These are phyloP conservation scores for Tetraodon nigroviridis DNA, from an alignment of 2,113 vertebrate genomes.

Conservation along the genomic window DNA sequence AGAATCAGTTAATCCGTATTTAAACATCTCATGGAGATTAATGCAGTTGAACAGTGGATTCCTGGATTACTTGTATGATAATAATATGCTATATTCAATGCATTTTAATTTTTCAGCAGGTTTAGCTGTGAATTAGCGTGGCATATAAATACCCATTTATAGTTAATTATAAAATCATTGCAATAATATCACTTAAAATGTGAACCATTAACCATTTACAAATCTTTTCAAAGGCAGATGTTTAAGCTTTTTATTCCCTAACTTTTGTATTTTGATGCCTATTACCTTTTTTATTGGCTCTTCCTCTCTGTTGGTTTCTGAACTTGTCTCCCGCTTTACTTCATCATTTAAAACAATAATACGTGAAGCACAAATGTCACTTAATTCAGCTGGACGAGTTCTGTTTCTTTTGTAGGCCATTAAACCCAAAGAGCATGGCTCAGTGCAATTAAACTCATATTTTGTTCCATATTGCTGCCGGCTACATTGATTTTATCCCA, in stretches of 20 bases:
- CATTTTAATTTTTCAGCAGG: no score
- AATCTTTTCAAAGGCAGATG: background rate
- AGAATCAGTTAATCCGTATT: no score
- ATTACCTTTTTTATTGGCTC: conserved; percentile 8
- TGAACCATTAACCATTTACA: background rate
- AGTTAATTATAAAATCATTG: no score
- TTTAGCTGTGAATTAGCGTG: no score
- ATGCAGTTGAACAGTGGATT: no score
- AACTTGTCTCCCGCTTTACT: conserved; percentile 8
- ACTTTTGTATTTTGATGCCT: background rate
- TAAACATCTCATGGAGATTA: no score
- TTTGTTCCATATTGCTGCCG: conserved; percentile 25
- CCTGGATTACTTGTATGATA: no score
- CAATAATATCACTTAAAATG: no score
- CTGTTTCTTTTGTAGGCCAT: conserved; percentile 14
- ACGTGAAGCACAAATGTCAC: conserved; percentile 17
- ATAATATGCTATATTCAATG: no score
- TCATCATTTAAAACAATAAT: conserved; percentile 14
- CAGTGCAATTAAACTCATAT: conserved; percentile 33
- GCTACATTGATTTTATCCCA: conserved; percentile 34
- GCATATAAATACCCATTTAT: no score
- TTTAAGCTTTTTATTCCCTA: background rate
- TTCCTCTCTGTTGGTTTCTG: background rate
- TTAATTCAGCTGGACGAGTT: conserved; percentile 32
- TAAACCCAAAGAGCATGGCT: conserved; percentile 25